phyloP scores from a whole-genome alignment of 2,113 vertebrate species.

The Taxidea taxus region DNA sequence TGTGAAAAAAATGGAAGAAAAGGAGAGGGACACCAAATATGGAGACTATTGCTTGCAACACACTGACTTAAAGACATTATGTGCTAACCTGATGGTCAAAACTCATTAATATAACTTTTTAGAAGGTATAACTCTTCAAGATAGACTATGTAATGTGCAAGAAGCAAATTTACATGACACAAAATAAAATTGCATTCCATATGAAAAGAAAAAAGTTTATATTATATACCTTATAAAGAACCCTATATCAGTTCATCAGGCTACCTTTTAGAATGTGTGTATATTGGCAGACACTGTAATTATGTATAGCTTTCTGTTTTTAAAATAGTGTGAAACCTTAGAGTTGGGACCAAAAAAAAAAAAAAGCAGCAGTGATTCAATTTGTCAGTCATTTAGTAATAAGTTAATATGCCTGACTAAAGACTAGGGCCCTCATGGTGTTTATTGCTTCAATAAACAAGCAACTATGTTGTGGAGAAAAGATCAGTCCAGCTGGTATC shows the following conservation, averaged over 20 bases:
- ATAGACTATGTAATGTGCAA: neutral
- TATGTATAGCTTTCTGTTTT: neutral
- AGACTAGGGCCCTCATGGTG: neutral
- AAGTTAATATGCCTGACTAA: neutral
- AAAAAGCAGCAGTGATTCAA: constrained; percentile 25
- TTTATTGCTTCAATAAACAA: constrained; percentile 40
- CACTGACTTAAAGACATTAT: neutral
- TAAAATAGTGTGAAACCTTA: constrained; percentile 18
- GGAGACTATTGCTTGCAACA: neutral
- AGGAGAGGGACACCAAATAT: neutral
- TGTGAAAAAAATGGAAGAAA: neutral
- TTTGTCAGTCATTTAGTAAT: constrained; percentile 36
- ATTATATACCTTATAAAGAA: neutral
- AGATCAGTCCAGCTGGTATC: constrained; percentile 9
- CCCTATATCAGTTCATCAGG: neutral
- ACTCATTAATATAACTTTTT: neutral
- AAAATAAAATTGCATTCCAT: neutral
- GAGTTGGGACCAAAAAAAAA: constrained; percentile 41
- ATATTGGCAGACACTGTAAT: neutral
- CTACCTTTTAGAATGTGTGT: neutral
- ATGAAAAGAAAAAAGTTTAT: neutral
- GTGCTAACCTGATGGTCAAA: constrained; percentile 5
- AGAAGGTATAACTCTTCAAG: neutral
- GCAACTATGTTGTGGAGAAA: neutral
- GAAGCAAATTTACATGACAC: neutral